Percentiles rank a stretch among this genome's conserved stretches.
Evolutionary conservation across 1,140 invertebrate genomes (phyloP).

Genomic region (Polyergus mexicanus): DNA sequence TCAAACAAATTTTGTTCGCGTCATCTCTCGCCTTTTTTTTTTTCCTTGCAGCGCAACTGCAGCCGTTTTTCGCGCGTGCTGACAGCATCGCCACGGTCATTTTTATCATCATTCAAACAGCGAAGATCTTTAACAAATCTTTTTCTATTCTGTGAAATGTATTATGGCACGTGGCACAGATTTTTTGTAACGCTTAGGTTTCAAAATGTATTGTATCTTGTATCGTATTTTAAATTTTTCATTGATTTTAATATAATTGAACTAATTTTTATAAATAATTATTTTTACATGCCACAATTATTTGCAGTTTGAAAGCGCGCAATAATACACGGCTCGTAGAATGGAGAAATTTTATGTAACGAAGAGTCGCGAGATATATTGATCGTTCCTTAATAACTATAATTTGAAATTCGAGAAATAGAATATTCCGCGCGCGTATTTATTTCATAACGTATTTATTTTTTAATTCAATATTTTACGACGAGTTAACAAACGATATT

Average conservation of each 20-base stretch:
- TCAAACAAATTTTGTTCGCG: constrained; percentile 59
- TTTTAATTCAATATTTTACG: too few relatives aligned
- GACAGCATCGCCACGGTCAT: constrained; percentile 2
- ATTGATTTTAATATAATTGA: not conserved
- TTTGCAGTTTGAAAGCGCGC: too few relatives aligned
- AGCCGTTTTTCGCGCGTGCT: constrained; percentile 53
- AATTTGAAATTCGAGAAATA: too few relatives aligned
- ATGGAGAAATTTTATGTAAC: too few relatives aligned
- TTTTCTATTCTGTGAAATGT: not conserved
- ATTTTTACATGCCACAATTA: too few relatives aligned
- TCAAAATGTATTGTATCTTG: not conserved
- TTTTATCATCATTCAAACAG: constrained; percentile 16
- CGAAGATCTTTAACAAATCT: not conserved
- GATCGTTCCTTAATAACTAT: too few relatives aligned
- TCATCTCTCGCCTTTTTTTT: constrained; percentile 24
- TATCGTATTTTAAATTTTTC: too few relatives aligned
- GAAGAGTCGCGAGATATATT: too few relatives aligned
- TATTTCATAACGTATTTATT: too few relatives aligned
- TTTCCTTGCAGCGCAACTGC: not conserved
- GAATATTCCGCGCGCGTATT: too few relatives aligned
- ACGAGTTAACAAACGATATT: too few relatives aligned
- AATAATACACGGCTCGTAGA: too few relatives aligned
- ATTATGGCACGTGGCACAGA: not conserved
- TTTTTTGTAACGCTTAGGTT: not conserved
- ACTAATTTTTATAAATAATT: not conserved